Base-by-base conservation (phyloP, 2,797 vertebrate genomes). In the Choloepus didactylus region DNA sequence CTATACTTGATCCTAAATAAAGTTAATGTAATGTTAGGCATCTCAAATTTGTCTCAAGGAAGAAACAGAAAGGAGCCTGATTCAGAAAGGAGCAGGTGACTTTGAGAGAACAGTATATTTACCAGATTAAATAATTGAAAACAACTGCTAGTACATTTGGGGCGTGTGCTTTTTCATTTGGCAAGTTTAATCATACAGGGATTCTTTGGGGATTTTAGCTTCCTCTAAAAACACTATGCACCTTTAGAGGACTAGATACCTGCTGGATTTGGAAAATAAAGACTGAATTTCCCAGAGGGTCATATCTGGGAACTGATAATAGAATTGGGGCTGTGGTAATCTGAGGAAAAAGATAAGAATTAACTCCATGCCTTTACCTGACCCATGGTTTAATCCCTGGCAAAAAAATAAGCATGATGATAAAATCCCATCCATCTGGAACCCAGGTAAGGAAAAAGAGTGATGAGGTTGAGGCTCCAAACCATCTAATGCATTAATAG, bases 381-480 rank as follows among this genome's bases (percentile, higher is more conserved):
- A 77, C 31, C 54, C 41, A 4, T 14, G 56, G 16, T 72, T 76
- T 72, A 69, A 87, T 67, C 16, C 80, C 60, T 88, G 44, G 72
- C 35, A 35, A 69, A 15, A 15, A 77, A 82, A 62, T 19, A 82
- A 15, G 21, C 31, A 59, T 8, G 31, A 70, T 87, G 70, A 81
- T 73, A 87, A 86, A 84, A 82, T 59, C 15, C 35, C 19, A 93
- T 46, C 23, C 1, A 86, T 44, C 49, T 38, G 31, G 67, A 86
- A 92, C 31, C 56, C 77, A 62, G 49, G 76, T 73, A 27, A 89
- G 51, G 70, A 60, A 87, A 92, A 83, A 64, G 44, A 86, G 46
- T 86, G 64, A 49, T 16, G 41, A 10, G 19, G 64, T 60, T n/a
- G n/a, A 49, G 76, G n/a, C 44, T 31, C 9, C 25, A 44, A 35